A percentile compares a stretch with the other conserved stretches of the same genome.
phyloP scores from a whole-genome alignment of 2,888 invertebrate species.

The Willowsia nigromaculata region DNA sequence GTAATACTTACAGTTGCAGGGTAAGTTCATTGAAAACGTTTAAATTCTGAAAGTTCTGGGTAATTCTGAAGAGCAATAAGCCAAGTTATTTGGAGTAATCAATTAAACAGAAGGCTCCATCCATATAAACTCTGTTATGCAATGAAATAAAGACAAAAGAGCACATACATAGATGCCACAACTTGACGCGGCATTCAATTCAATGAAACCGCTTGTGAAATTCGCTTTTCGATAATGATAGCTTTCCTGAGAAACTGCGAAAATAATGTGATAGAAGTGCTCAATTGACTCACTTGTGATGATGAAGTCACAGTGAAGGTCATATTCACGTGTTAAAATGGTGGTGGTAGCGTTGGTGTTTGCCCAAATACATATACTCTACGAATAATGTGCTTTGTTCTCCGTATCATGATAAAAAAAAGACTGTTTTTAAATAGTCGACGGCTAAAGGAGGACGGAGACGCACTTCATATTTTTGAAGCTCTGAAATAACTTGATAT shows the following conservation, averaged over 20 bases:
- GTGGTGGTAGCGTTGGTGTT: neutral
- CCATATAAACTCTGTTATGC: neutral
- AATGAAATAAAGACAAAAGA: neutral
- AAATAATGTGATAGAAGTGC: conserved; percentile 34
- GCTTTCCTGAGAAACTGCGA: conserved; percentile 48
- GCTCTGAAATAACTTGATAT: neutral
- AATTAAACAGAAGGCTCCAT: neutral
- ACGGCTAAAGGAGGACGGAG: neutral
- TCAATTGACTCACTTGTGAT: conserved; percentile 23
- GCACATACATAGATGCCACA: neutral
- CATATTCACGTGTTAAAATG: conserved; percentile 50
- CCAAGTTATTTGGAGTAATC: neutral
- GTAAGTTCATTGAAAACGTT: neutral
- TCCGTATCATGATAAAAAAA: too few species aligned
- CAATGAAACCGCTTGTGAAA: conserved; percentile 38
- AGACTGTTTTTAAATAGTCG: neutral
- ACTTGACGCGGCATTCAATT: conserved; percentile 14
- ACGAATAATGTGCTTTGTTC: too few species aligned
- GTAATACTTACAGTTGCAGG: too few species aligned
- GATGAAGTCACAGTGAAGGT: conserved; percentile 46
- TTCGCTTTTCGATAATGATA: conserved; percentile 44
- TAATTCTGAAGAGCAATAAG: too few species aligned
- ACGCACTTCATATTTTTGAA: neutral
- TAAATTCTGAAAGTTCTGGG: neutral
- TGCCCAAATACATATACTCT: too few species aligned